Conservation (phyloP, 64 coral and sea anemone species). For the Dendrophyllia cribrosa region DNA sequence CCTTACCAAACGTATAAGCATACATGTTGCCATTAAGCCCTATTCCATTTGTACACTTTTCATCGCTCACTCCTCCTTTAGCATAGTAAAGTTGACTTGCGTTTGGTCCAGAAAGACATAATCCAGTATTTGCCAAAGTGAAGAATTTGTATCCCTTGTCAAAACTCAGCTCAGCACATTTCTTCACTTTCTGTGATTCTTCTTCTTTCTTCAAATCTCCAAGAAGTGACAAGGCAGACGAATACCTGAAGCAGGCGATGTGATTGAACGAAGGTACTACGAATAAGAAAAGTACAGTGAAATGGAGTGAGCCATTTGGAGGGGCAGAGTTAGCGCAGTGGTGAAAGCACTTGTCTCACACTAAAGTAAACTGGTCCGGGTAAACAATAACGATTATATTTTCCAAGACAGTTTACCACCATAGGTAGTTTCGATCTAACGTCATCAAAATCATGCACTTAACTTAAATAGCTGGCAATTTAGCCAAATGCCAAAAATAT, state of each 20-base stretch:
- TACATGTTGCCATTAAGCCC: background rate
- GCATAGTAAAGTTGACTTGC: background rate
- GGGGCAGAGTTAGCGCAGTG: too few species aligned
- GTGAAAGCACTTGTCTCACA: too few species aligned
- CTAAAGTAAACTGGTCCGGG: too few species aligned
- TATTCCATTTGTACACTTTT: background rate
- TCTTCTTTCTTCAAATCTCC: background rate
- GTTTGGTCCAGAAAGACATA: background rate
- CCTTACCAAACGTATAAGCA: background rate
- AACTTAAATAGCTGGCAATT: too few species aligned
- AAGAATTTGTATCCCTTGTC: slow-evolving; percentile 36
- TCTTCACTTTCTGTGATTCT: background rate
- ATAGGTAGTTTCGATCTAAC: too few species aligned
- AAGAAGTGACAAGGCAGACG: background rate
- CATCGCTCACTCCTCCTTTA: background rate
- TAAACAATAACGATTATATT: too few species aligned
- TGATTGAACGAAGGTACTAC: background rate
- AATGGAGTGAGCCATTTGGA: too few species aligned
- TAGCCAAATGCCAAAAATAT: too few species aligned
- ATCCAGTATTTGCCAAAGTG: slow-evolving; percentile 20
- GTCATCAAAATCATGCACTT: too few species aligned
- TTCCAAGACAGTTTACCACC: too few species aligned
- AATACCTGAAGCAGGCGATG: background rate
- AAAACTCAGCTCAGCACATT: background rate
- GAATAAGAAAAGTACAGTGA: too few species aligned